Evolutionary conservation across 2,888 invertebrate genomes (phyloP), one percentile per base, ranked within the genome.

Genomic region (Orgyia antiqua): DNA sequence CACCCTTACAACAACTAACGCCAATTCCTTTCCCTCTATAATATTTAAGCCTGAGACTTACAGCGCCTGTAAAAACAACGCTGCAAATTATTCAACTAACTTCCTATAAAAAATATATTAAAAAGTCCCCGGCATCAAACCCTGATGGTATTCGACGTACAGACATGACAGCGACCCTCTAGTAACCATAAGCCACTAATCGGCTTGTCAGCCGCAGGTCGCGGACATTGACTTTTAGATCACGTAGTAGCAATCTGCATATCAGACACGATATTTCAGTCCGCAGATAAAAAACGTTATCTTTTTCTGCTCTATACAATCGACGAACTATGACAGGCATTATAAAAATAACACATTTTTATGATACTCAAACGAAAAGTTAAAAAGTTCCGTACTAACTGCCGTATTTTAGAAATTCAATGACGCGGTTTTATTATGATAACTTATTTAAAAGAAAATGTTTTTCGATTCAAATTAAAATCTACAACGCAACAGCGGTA

Each of bases 211-310:
- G 57, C 64, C 60, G 45, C 78, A 75, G 65, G 48, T 50, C 57
- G 47, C 46, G 50, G 57, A 41, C 61, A 68, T 78, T 70, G 72
- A 71, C 68, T 76, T 69, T 64, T 79, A 58, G 69, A 74, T 76
- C 82, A 80, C 82, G 83, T 82, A 66, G 54, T 66, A 66, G 70
- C 76, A 75, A 82, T 83, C 77, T 80, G 77, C 80, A 82, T 80
- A 62, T n/a, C n/a, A n/a, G n/a, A 68, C 55, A 51, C 52, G 49
- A 51, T 53, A 50, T 49, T 65, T 64, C 59, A n/a, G n/a, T n/a
- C 52, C 54, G 59, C 52, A 58, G 57, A 52, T 62, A 58, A 68
- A 59, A 32, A 67, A 69, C 61, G 57, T 67, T 49, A 55, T 64
- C 58, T 61, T 63, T 60, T 63, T 51, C 50, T 41, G 31, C 31